Conservation (phyloP, 2,888 invertebrate genomes). For the Hartigia nigra region DNA sequence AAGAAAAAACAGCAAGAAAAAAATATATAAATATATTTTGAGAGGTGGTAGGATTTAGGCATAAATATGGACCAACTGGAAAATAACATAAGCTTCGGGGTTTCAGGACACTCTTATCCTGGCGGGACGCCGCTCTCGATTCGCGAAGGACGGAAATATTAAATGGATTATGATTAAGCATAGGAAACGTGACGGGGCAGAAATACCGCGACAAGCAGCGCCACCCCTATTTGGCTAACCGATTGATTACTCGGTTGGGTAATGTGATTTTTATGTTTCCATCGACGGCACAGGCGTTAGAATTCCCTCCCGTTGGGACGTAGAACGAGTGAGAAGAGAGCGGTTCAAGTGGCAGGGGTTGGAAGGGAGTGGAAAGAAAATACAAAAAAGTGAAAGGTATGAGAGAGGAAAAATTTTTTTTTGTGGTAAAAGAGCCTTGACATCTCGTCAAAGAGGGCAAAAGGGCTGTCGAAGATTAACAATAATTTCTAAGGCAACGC, state of each 20-base stretch:
- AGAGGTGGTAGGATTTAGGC: not conserved
- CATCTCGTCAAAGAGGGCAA: not conserved
- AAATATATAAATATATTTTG: too few relatives aligned
- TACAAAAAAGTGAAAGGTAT: not conserved
- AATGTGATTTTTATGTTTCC: conserved; percentile 37
- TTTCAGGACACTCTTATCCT: not conserved
- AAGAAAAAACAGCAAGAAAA: not conserved
- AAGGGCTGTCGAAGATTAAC: not conserved
- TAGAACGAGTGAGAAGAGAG: not conserved
- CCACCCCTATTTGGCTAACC: conserved; percentile 23
- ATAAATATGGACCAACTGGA: not conserved
- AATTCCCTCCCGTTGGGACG: not conserved
- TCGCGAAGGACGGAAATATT: conserved; percentile 18
- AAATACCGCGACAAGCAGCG: conserved; percentile 25
- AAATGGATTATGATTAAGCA: conserved; percentile 29
- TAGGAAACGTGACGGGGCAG: conserved; percentile 32
- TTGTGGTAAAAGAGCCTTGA: not conserved
- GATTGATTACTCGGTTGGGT: conserved; percentile 32
- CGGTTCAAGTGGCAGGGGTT: conserved; percentile 11
- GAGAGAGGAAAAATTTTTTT: not conserved
- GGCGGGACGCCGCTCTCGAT: conserved; percentile 7
- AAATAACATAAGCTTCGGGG: not conserved
- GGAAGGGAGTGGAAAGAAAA: conserved; percentile 12
- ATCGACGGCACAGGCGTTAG: conserved; percentile 10
- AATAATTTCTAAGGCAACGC: not conserved